These are phyloP conservation scores for Pterostichus niger DNA, from an alignment of 2,888 invertebrate genomes.

Conservation along the genomic window DNA sequence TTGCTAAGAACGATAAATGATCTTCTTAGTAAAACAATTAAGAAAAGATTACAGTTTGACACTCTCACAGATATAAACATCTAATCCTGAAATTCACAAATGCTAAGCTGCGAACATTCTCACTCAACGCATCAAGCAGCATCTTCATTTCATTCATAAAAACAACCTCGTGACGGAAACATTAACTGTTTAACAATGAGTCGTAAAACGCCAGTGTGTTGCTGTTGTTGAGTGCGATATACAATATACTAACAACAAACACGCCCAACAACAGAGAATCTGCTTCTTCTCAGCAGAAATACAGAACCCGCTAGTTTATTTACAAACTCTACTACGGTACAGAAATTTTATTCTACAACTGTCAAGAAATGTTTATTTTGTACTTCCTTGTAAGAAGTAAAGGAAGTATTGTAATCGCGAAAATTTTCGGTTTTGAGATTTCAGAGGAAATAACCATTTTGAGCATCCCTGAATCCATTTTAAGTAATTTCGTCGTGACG, in stretches of 20 bases:
- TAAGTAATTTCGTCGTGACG: too few species aligned
- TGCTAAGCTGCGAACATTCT: slow-evolving; percentile 35
- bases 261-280: slow-evolving; percentile 23
- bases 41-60: too few species aligned
- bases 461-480: too few species aligned
- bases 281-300: slow-evolving; percentile 25
- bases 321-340: not conserved
- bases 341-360: too few species aligned
- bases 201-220: slow-evolving; percentile 18
- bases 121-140: slow-evolving; percentile 11
- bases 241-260: slow-evolving; percentile 49
- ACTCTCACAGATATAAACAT: too few species aligned
- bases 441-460: too few species aligned
- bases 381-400: too few species aligned
- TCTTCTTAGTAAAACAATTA: too few species aligned
- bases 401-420: too few species aligned
- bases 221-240: slow-evolving; percentile 20
- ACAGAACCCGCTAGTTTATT: not conserved
- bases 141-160: slow-evolving; percentile 55
- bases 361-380: too few species aligned
- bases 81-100: slow-evolving; percentile 4
- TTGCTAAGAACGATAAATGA: too few species aligned
- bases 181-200: slow-evolving; percentile 45
- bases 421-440: too few species aligned
- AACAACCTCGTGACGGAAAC: slow-evolving; percentile 51